Base-by-base conservation (phyloP, 1,140 invertebrate genomes). In the Penaeus vannamei region DNA sequence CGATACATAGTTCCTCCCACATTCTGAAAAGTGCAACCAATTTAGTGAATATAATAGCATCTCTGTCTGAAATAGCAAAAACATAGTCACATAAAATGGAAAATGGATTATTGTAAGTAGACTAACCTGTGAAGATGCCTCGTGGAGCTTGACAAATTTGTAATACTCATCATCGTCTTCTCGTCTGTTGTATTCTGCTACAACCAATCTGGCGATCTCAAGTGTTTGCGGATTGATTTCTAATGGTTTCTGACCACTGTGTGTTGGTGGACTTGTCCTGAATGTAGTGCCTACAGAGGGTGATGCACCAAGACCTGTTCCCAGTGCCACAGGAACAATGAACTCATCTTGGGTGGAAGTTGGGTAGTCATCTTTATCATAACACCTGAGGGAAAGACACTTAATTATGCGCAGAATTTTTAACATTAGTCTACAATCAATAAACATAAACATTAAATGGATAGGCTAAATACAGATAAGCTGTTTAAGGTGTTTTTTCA, bases 301-400 rank as follows among this genome's bases (percentile, higher is more conserved):
- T 20, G 69, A 12, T 26, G 90, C 83, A 20, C 64, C 46, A 1
- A 87, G 81, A 29, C 77, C 62, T 29, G 60, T 59, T 72, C 85
- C 85, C 22, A 82, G 64, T n/a, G 66, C 60, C 32, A 90, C 82
- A n/a, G 90, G 86, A 32, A 89, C 87, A 72, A 88, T 90, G 69
- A 90, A 89, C 76, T 90, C 87, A 85, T 89, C 90, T 32, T 86
- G 85, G 64, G 66, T 66, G 20, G 83, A 72, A 62, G 87, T 29
- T 64, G 85, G 66, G 60, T 90, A 90, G n/a, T 86, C 84, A 32
- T 90, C 88, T 66, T 88, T 91, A 53, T 91, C 91, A 80, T 88
- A 90, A 59, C 91, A 91, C 60, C 89, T 91, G 46, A 53, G 53
- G 3, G 46, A 22, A 36, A 22, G 10, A 29, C 23, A 17, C 22